Evolutionary conservation across 2,797 vertebrate species (phyloP).

Genomic region (Podargus strigoides): DNA sequence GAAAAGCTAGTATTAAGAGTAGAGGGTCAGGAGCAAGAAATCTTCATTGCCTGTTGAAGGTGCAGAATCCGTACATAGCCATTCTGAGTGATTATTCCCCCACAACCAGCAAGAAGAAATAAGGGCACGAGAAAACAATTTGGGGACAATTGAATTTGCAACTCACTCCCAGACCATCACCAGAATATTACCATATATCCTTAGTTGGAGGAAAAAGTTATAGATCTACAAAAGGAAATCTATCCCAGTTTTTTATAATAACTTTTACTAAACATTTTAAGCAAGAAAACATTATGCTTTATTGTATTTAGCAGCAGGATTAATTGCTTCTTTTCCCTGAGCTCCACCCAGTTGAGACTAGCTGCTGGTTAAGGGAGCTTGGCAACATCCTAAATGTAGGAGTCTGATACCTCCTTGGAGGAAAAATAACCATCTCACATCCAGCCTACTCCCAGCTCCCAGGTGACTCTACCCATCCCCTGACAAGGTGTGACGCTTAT

Average conservation of each 20-base stretch:
- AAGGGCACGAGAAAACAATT: background rate
- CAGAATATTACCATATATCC: background rate
- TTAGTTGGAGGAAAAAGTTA: background rate
- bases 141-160: background rate
- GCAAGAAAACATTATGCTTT: background rate
- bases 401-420: background rate
- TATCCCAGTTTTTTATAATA: background rate
- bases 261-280: background rate
- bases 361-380: background rate
- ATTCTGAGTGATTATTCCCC: background rate
- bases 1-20: background rate
- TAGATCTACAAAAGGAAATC: background rate
- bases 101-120: background rate
- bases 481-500: background rate
- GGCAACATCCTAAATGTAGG: background rate
- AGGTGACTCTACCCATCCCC: background rate
- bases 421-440: background rate
- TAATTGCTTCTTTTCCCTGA: background rate
- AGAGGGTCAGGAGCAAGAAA: background rate
- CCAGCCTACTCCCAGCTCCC: background rate
- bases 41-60: background rate
- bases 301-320: background rate
- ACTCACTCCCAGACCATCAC: background rate
- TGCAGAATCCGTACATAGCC: background rate
- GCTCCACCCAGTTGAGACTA: background rate